phyloP scores from a whole-genome alignment of 1,140 invertebrate species.

The Antheraea mylitta region DNA sequence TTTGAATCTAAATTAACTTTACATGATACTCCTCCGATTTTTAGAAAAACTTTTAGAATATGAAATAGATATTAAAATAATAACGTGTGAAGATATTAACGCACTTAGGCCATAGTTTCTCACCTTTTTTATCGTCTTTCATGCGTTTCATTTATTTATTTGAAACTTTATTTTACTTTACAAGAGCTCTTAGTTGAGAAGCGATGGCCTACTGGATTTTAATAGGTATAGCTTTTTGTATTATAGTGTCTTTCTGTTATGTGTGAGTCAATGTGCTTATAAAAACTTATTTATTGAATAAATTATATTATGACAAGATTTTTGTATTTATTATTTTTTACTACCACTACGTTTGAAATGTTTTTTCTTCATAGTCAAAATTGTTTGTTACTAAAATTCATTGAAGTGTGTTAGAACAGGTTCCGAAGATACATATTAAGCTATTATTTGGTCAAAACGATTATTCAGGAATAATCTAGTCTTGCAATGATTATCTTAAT shows the following conservation, averaged over 20 bases:
- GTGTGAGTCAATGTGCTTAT: slow-evolving; percentile 61
- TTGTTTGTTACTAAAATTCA: no score
- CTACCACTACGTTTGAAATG: not conserved
- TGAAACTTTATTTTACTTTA: no score
- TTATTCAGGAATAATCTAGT: no score
- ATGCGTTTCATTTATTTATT: slow-evolving; percentile 13
- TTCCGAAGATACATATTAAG: no score
- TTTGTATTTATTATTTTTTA: slow-evolving; percentile 8
- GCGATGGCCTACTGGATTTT: not conserved
- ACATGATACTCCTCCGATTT: slow-evolving; percentile 1
- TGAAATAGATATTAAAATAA: not conserved
- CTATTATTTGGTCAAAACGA: no score
- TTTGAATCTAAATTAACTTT: slow-evolving; percentile 11
- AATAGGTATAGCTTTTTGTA: slow-evolving; percentile 53
- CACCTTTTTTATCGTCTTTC: slow-evolving; percentile 13
- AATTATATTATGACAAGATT: slow-evolving; percentile 21
- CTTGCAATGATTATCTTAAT: no score
- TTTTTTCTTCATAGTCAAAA: no score
- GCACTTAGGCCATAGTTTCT: not conserved
- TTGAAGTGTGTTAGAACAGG: no score
- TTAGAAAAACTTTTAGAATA: not conserved
- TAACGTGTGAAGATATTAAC: slow-evolving; percentile 20
- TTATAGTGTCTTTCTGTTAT: slow-evolving; percentile 58
- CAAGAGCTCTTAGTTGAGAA: not conserved
- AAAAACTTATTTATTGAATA: slow-evolving; percentile 53